Percentiles rank a stretch among this genome's conserved stretches.
Evolutionary conservation across 1,140 invertebrate species (phyloP).

Genomic region (Eueides isabella): DNA sequence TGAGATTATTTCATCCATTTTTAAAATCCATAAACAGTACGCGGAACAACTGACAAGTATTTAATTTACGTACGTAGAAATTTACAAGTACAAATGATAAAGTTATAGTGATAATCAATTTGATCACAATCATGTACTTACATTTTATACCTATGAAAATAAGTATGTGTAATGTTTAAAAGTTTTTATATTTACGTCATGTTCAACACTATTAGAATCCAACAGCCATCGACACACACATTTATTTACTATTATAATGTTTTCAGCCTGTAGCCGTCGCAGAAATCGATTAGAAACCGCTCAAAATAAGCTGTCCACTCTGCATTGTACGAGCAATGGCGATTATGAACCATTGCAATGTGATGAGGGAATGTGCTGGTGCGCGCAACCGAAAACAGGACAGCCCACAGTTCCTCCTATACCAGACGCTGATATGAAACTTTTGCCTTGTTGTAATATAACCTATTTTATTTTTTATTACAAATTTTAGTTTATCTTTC

Average conservation of each 20-base stretch:
- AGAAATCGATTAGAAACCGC: slow-evolving; percentile 76
- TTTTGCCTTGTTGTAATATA: slow-evolving; percentile 83
- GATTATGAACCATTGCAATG: slow-evolving; percentile 85
- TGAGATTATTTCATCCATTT: background rate
- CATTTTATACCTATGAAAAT: too few relatives aligned
- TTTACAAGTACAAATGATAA: background rate
- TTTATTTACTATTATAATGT: too few relatives aligned
- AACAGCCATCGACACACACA: too few relatives aligned
- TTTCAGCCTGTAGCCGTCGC: slow-evolving; percentile 82
- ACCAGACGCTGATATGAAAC: slow-evolving; percentile 76
- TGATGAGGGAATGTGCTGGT: slow-evolving; percentile 84
- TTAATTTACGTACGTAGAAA: background rate
- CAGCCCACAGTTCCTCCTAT: slow-evolving; percentile 77
- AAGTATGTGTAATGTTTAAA: too few relatives aligned
- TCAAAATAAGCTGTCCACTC: slow-evolving; percentile 68
- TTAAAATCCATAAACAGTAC: background rate
- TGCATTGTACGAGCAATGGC: slow-evolving; percentile 83
- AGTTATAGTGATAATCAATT: slow-evolving; percentile 1
- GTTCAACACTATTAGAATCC: too few relatives aligned
- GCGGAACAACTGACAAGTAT: too few relatives aligned
- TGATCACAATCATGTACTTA: background rate
- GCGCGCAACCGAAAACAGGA: slow-evolving; percentile 82
- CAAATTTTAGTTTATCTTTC: too few relatives aligned
- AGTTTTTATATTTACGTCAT: too few relatives aligned
- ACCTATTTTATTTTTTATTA: too few relatives aligned